These are phyloP conservation scores for Drosophila bunnanda DNA, from an alignment of 2,888 invertebrate species.

Conservation along the genomic window DNA sequence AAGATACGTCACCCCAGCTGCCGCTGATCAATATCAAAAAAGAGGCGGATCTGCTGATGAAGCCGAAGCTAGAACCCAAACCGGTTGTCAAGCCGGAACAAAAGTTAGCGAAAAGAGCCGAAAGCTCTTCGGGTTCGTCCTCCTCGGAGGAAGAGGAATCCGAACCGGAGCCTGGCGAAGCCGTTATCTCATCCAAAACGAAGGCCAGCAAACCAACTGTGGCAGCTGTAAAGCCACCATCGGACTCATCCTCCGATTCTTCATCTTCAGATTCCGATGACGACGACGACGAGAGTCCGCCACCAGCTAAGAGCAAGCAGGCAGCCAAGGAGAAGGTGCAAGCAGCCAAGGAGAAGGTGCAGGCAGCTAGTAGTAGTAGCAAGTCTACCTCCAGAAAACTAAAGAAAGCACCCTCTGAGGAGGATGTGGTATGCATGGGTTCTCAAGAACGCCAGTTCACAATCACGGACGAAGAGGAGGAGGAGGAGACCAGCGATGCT, in stretches of 20 bases:
- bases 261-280: constrained; percentile 52
- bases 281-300: constrained; percentile 46
- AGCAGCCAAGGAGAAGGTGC: constrained; percentile 33
- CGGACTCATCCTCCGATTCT: constrained; percentile 47
- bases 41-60: constrained; percentile 45
- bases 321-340: constrained; percentile 33
- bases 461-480: constrained; percentile 73
- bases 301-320: constrained; percentile 29
- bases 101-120: not conserved
- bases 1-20: constrained; percentile 3
- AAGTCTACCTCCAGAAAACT: constrained; percentile 40
- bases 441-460: constrained; percentile 61
- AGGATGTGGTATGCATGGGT: constrained; percentile 83
- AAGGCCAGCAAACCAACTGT: constrained; percentile 3
- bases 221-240: not conserved
- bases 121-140: constrained; percentile 16
- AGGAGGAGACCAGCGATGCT: constrained; percentile 20
- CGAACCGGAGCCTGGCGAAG: constrained; percentile 35
- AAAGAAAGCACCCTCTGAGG: constrained; percentile 53
- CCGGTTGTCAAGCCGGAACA: not conserved
- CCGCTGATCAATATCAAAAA: constrained; percentile 51
- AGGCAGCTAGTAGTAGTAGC: not conserved
- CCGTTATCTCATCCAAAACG: too few relatives aligned
- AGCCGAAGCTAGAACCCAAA: constrained; percentile 26
- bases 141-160: constrained; percentile 16